Base-by-base conservation (phyloP, 2,888 invertebrate species). In the Apocheima hispidaria region DNA sequence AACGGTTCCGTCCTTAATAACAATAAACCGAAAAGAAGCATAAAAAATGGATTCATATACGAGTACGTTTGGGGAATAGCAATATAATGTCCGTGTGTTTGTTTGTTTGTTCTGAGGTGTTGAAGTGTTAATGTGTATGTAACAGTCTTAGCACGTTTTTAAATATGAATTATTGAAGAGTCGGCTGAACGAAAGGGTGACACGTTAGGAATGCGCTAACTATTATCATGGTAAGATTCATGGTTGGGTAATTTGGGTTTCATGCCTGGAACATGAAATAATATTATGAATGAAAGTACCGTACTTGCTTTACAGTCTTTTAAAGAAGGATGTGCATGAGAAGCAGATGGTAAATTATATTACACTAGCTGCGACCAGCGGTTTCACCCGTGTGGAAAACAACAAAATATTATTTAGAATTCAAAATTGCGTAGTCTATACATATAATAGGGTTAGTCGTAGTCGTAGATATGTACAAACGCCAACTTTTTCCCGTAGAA, bases 121-220 rank as follows among this genome's bases (percentile, higher is more conserved):
- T 72, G 74, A 84, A 83, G 87, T 87, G 88, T 86, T 88, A 86
- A 88, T 87, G 82, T 65, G 73, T 87, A 80, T 83, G 87, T 86
- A 83, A 77, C 79, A 87, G 81, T 83, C 88, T 86, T 84, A 78
- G 79, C 88, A 88, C 87, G 87, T 87, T 77, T 80, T 71, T 73
- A 73, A 78, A 79, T 84, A 89, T 89, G 88, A 88, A 89, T 89
- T 87, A 89, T 88, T 87, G 83, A 89, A 81, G 79, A 86, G 83
- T 76, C 73, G 74, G 73, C 65, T 46, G 70, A 72, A 72, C 72
- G 75, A 78, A 71, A 74, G 69, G 71, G 66, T 75, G 69, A 73
- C 73, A 70, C 59, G 59, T 49, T 60, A 65, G 66, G 77, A 77
- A 80, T 80, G 73, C 54, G 56, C 67, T 70, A 65, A 28, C 71